Evolutionary conservation across 1,140 invertebrate genomes (phyloP).

Genomic region (Drosophila orena): DNA sequence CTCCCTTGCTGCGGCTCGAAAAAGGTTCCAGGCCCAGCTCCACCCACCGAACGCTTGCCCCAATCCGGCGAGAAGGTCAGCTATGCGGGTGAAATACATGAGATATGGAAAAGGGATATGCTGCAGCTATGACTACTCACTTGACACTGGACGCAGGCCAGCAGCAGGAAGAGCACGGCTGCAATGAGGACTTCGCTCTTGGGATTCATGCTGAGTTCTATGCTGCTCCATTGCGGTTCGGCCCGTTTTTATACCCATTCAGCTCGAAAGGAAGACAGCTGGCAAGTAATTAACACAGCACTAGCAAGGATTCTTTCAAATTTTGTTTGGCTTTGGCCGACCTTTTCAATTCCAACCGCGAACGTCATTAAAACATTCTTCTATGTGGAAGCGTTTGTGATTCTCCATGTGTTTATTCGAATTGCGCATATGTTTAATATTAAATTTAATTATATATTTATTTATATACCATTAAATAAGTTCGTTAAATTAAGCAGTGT

Average conservation of each 20-base stretch:
- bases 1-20: constrained; percentile 65
- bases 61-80: constrained; percentile 83
- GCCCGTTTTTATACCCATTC: constrained; percentile 55
- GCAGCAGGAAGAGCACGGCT: constrained; percentile 58
- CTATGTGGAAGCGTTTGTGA: constrained; percentile 71
- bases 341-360: constrained; percentile 5
- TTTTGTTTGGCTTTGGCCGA: constrained; percentile 8
- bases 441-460: constrained; percentile 63
- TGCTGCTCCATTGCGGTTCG: neutral
- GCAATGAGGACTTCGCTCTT: constrained; percentile 64
- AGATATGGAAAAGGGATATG: neutral
- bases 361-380: constrained; percentile 33
- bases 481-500: constrained; percentile 73
- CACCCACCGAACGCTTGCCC: constrained; percentile 77
- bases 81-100: constrained; percentile 18
- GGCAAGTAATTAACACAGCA: constrained; percentile 44
- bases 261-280: neutral
- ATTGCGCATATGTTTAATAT: constrained; percentile 74
- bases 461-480: constrained; percentile 64
- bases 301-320: constrained; percentile 50
- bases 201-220: constrained; percentile 61
- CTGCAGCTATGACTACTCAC: constrained; percentile 32
- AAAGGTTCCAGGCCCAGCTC: constrained; percentile 52
- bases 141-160: constrained; percentile 73
- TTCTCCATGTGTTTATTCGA: constrained; percentile 76